Percentiles rank a stretch among this genome's conserved stretches.
These are phyloP conservation scores for Isurus oxyrinchus DNA, from an alignment of 2,113 vertebrate species.

Conservation along the genomic window DNA sequence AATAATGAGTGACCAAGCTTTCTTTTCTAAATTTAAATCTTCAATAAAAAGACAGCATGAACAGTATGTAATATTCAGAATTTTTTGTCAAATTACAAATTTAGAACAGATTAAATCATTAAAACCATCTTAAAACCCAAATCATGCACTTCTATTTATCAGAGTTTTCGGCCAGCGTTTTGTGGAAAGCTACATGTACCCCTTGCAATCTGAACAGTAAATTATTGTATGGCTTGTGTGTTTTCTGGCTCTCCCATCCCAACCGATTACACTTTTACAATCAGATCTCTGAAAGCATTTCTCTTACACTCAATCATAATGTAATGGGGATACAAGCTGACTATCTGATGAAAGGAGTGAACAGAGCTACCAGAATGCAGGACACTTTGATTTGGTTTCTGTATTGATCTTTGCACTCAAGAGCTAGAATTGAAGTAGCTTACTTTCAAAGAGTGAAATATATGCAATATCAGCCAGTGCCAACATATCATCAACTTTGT, in stretches of 20 bases:
- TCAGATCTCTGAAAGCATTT: neutral
- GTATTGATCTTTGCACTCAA: neutral
- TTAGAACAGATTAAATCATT: neutral
- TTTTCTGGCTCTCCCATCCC: neutral
- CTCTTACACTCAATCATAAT: neutral
- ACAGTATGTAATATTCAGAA: neutral
- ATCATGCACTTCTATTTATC: neutral
- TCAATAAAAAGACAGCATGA: neutral
- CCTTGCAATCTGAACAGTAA: neutral
- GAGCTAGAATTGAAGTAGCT: neutral
- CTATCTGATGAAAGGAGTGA: neutral
- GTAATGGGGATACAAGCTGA: neutral
- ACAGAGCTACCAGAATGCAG: neutral
- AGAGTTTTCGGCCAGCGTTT: neutral
- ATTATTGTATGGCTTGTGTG: neutral
- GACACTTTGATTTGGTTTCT: neutral
- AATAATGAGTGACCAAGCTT: neutral
- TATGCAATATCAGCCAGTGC: neutral
- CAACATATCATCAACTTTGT: neutral
- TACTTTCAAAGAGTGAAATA: neutral
- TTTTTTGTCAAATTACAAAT: neutral
- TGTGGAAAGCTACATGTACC: neutral
- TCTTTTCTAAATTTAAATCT: neutral
- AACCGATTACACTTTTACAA: neutral
- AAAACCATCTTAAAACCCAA: neutral